phyloP scores from a whole-genome alignment of 2,113 vertebrate species.

The Sinocyclocheilus anshuiensis region DNA sequence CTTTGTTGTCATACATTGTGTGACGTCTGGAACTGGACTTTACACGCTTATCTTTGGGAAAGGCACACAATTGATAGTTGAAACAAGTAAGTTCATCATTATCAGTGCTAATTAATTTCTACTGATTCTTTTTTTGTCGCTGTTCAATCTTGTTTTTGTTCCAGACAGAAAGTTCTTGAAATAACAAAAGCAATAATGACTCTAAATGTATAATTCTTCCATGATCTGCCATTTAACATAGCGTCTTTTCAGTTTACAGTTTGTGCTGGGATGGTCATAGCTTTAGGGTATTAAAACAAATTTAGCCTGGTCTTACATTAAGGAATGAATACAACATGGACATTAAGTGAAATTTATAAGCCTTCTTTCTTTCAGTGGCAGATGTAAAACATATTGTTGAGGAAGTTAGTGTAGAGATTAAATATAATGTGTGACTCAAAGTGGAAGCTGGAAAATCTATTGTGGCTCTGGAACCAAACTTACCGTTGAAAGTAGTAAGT shows the following conservation, averaged over 20 bases:
- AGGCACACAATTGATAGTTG: conserved; percentile 27
- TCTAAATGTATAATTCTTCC: background rate
- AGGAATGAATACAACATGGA: background rate
- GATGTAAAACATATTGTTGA: background rate
- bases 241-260: background rate
- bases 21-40: conserved; percentile 28
- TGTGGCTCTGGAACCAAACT: conserved; percentile 46
- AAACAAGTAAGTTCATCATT: conserved; percentile 18
- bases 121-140: background rate
- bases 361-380: background rate
- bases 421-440: conserved; percentile 21
- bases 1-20: conserved; percentile 30
- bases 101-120: background rate
- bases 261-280: background rate
- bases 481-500: conserved; percentile 57
- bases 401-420: conserved; percentile 3
- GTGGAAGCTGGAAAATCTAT: background rate
- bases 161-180: background rate
- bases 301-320: background rate
- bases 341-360: background rate
- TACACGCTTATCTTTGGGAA: conserved; percentile 55
- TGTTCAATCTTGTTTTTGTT: background rate
- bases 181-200: background rate
- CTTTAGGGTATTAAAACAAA: background rate
- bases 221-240: background rate